These are phyloP conservation scores for Rhinoderma darwinii DNA, from an alignment of 2,113 vertebrate species.

Conservation along the genomic window DNA sequence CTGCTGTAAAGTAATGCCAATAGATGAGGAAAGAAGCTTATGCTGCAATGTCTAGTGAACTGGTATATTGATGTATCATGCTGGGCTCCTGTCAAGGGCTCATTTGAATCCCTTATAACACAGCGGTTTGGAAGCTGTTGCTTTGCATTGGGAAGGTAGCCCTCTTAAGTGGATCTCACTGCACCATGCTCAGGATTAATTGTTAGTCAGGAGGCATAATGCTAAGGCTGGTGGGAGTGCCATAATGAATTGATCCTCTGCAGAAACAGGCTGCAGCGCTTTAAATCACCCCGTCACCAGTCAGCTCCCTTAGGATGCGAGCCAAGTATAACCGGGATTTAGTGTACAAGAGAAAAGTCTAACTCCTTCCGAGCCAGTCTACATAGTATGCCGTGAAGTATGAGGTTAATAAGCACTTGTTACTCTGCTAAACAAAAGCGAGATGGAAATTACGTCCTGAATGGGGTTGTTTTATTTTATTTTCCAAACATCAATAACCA, in stretches of 20 bases:
- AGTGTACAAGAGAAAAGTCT: conserved; percentile 52
- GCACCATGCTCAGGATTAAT: conserved; percentile 60
- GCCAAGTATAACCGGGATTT: conserved; percentile 58
- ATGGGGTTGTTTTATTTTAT: not conserved
- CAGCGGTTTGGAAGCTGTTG: conserved; percentile 42
- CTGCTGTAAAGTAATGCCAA: conserved; percentile 38
- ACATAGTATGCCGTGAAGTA: not conserved
- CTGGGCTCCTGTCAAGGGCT: conserved; percentile 48
- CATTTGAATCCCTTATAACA: conserved; percentile 53
- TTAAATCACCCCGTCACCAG: conserved; percentile 60
- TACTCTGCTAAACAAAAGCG: not conserved
- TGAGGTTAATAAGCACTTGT: conserved; percentile 9
- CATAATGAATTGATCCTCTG: conserved; percentile 60
- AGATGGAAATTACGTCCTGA: not conserved
- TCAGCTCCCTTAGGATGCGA: conserved; percentile 58
- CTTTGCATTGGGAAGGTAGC: conserved; percentile 52
- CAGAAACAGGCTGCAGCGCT: conserved; percentile 59
- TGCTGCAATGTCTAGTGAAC: conserved; percentile 49
- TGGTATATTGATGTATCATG: conserved; percentile 55
- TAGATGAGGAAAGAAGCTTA: conserved; percentile 51
- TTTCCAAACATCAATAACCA: not conserved
- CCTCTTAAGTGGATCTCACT: conserved; percentile 57
- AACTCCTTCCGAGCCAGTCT: conserved; percentile 41
- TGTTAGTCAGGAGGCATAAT: conserved; percentile 60
- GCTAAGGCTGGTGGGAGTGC: conserved; percentile 59